phyloP scores from a whole-genome alignment of 1,140 invertebrate species.

The Periplaneta americana region DNA sequence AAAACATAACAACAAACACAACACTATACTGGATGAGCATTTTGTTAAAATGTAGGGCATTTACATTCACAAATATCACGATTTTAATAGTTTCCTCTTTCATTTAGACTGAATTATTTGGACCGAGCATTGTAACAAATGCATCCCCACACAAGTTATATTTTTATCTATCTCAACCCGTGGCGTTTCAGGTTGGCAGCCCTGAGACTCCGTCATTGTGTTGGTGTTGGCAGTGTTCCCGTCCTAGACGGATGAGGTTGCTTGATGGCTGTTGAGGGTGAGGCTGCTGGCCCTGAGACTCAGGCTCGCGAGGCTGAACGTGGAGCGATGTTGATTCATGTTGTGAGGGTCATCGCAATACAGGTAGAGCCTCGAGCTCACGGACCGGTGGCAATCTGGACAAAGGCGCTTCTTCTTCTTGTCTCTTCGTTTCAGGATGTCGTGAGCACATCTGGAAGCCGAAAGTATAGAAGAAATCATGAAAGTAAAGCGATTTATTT shows the following conservation, averaged over 20 bases:
- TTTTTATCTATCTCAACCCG: too few relatives aligned
- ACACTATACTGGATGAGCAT: not conserved
- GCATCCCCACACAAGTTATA: too few relatives aligned
- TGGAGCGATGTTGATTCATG: slow-evolving; percentile 21
- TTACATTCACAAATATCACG: not conserved
- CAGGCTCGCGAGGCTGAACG: slow-evolving; percentile 26
- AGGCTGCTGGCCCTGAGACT: slow-evolving; percentile 22
- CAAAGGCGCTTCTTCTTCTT: slow-evolving; percentile 52
- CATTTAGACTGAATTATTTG: not conserved
- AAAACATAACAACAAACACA: not conserved
- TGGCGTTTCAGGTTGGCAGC: not conserved
- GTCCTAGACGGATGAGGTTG: slow-evolving; percentile 24
- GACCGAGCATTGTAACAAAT: not conserved
- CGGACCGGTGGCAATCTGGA: slow-evolving; percentile 57
- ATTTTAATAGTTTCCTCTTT: not conserved
- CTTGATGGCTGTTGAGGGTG: slow-evolving; percentile 11
- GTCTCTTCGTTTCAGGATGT: slow-evolving; percentile 56
- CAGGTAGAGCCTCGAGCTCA: slow-evolving; percentile 49
- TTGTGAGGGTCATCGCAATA: slow-evolving; percentile 30
- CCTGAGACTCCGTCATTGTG: not conserved
- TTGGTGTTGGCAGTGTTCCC: not conserved
- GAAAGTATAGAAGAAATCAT: too few relatives aligned
- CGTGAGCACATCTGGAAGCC: slow-evolving; percentile 64
- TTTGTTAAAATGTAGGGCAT: not conserved
- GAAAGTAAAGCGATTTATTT: too few relatives aligned